These are phyloP conservation scores for Potorous gilbertii DNA, from an alignment of 2,797 vertebrate species.

Conservation along the genomic window DNA sequence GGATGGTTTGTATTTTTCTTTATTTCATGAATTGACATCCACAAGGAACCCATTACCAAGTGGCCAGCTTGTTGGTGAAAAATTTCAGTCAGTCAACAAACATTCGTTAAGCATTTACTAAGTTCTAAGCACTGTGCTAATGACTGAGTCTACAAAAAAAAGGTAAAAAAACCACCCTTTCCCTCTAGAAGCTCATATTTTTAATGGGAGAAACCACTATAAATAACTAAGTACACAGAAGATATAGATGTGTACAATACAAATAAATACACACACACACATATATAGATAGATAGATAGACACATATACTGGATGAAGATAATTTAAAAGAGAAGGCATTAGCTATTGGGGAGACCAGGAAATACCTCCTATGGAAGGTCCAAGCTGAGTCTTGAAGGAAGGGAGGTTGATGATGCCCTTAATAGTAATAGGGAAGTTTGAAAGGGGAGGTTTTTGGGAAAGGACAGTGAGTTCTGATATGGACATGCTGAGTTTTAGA, in stretches of 20 bases:
- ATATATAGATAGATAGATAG: too few relatives aligned
- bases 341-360: neutral
- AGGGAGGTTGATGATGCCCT: slow-evolving; percentile 3
- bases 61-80: neutral
- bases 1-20: neutral
- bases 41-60: neutral
- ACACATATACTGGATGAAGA: too few relatives aligned
- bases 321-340: neutral
- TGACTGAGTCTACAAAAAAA: neutral
- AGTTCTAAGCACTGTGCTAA: neutral
- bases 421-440: neutral
- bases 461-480: neutral
- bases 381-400: neutral
- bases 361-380: neutral
- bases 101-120: neutral
- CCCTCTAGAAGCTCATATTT: neutral
- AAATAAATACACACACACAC: too few relatives aligned
- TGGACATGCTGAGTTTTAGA: slow-evolving; percentile 4
- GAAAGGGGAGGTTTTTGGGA: neutral
- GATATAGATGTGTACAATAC: neutral
- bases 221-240: neutral
- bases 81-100: neutral
- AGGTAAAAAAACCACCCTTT: neutral
- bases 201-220: neutral
- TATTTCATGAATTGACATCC: neutral